Base-by-base conservation (phyloP, 2,888 invertebrate species). In the Villa cingulata region DNA sequence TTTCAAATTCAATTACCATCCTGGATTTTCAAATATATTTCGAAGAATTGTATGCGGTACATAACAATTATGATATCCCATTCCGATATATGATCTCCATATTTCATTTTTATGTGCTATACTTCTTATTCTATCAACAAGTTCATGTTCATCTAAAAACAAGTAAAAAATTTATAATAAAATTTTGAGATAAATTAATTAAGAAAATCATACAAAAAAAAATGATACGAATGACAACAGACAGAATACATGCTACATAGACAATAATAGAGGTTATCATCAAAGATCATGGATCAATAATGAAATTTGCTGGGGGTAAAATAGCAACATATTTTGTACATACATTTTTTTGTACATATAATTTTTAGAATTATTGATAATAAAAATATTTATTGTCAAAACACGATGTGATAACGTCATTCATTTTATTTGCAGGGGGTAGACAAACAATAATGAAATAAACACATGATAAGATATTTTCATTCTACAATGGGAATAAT, bases 1-100 rank as follows among this genome's bases (percentile, higher is more conserved):
- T 27, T 27, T 27, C 27, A 27, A 27, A 27, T 17, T 12, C 42
- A 58, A 64, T 66, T 71, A 88, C 94, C 97, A 98, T 70, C 97
- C 98, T 42, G 98, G 97, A 73, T 98, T 98, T 74, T 98, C 97
- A 60, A 98, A 94, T 60, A 98, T 82, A 65, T 98, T 98, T 48
- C 98, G 75, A 74, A 89, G 78, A 51, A 99, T 97, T 0, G 94
- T 86, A 57, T 90, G 88, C 0, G 98, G 98, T 2, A 94, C 89
- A 62, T 88, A 86, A 61, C 96, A 97, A 65, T 95, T 95, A 72
- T 98, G 87, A 70, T 97, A 98, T 0, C 98, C 98, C 89, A 97
- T 94, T 5, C 98, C 98, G 48, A 98, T 95, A 65, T 89, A 99
- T 1, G 91, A 86, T 46, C 94, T 76, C 92, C 92, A 96, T 62